Percentiles rank a stretch among this genome's conserved stretches.
Evolutionary conservation across 2,888 invertebrate species (phyloP).

Genomic region (Yponomeuta evonymella): DNA sequence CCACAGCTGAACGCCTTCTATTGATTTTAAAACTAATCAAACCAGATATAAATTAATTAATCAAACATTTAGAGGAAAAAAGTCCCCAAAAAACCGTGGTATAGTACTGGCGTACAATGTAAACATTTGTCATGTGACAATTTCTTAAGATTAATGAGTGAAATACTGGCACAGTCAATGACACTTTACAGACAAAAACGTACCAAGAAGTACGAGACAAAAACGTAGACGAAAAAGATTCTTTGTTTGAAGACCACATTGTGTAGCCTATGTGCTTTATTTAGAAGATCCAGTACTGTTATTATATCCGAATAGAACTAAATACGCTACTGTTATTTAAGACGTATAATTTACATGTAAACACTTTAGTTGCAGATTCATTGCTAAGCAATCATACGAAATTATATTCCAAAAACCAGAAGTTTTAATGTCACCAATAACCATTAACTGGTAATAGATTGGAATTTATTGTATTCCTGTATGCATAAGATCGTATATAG

Average conservation of each 20-base stretch:
- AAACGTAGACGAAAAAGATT: neutral
- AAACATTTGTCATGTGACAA: slow-evolving; percentile 24
- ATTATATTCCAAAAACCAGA: too few species aligned
- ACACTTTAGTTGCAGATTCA: too few species aligned
- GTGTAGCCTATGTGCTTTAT: neutral
- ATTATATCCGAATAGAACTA: neutral
- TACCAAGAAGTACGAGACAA: neutral
- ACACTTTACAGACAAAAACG: neutral
- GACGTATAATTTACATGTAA: too few species aligned
- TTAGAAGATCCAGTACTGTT: neutral
- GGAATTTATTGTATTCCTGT: neutral
- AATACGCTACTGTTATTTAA: too few species aligned
- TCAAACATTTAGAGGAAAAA: neutral
- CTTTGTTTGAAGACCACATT: neutral
- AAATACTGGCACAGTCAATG: slow-evolving; percentile 25
- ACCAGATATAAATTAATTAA: neutral
- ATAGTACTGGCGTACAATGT: neutral
- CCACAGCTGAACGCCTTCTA: neutral
- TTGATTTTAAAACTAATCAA: neutral
- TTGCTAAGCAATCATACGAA: too few species aligned
- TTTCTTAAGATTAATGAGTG: slow-evolving; percentile 35
- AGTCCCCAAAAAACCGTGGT: neutral
- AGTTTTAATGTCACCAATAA: too few species aligned
- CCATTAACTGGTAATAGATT: too few species aligned
- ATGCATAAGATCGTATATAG: too few species aligned